Evolutionary conservation across 1,140 invertebrate genomes (phyloP), one percentile per base, ranked within the genome.

Genomic region (Pristionchus pacificus): DNA sequence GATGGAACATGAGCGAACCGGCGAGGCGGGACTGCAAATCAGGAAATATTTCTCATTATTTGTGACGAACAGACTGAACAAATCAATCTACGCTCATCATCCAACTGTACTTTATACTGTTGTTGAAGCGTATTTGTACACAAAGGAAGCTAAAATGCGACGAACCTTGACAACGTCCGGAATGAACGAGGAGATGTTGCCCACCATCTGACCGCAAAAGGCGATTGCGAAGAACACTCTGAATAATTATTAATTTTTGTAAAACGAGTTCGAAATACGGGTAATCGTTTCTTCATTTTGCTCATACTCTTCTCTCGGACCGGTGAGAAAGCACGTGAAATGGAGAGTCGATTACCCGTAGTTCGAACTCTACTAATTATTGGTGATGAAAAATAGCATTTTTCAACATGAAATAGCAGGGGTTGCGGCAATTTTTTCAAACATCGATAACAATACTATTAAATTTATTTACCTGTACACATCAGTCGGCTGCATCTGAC

Each of bases 141-240:
- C n/a, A n/a, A n/a, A n/a, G n/a, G n/a, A n/a, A n/a, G n/a, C n/a
- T n/a, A n/a, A n/a, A n/a, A n/a, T n/a, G n/a, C n/a, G n/a, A n/a
- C n/a, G n/a, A 6, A 49, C 86, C 72, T 87, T 87, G n/a, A 84
- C 79, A 30, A 86, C 85, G 70, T 87, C 86, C 1, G 85, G 86
- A 55, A 85, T 77, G 70, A 87, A 86, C 1, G 83, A 25, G 79
- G 73, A 1, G 76, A 83, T 71, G 70, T 87, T 86, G 49, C 86
- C 86, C 14, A 83, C 78, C 38, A 80, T 77, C 68, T 83, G 80
- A 2, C 81, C 81, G 60, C 82, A 83, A 61, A 84, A 85, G 10
- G 78, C 75, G 31, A 84, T 82, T 0, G 80, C 83, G 57, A 84
- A 84, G 67, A 85, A 84, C 19, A 85, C 84, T 60, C 83, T 83